Conservation (phyloP, 1,140 invertebrate genomes). For the Drosophila sechellia region DNA sequence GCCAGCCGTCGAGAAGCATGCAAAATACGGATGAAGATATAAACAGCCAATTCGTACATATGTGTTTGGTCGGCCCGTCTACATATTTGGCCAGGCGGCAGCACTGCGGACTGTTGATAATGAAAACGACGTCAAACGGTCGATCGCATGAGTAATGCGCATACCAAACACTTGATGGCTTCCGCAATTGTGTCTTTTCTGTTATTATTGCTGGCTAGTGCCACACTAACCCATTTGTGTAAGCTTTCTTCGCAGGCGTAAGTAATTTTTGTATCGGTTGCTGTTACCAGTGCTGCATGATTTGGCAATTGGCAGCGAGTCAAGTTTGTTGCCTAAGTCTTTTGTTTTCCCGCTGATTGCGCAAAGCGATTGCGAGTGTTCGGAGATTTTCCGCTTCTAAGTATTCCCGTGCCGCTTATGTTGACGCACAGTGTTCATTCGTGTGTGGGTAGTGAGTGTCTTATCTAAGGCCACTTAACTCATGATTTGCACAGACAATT, state of each 20-base stretch:
- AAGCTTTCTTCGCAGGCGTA: slow-evolving; percentile 37
- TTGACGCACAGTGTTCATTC: not conserved
- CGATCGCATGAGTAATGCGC: slow-evolving; percentile 60
- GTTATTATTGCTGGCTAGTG: slow-evolving; percentile 24
- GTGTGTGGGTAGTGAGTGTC: slow-evolving; percentile 43
- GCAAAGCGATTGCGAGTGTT: slow-evolving; percentile 50
- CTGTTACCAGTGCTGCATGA: slow-evolving; percentile 53
- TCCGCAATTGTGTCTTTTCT: slow-evolving; percentile 44
- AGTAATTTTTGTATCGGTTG: slow-evolving; percentile 31
- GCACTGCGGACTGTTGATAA: slow-evolving; percentile 57
- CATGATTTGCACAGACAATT: slow-evolving; percentile 42
- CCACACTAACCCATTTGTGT: slow-evolving; percentile 58
- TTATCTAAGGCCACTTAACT: slow-evolving; percentile 57
- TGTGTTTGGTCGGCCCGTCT: slow-evolving; percentile 7
- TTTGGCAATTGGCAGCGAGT: slow-evolving; percentile 73
- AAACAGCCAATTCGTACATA: not conserved
- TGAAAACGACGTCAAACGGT: slow-evolving; percentile 56
- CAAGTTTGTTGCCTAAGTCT: slow-evolving; percentile 79
- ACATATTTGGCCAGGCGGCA: slow-evolving; percentile 51
- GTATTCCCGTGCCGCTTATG: slow-evolving; percentile 10
- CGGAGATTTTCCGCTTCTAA: slow-evolving; percentile 6
- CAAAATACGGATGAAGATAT: slow-evolving; percentile 2
- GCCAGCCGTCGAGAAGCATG: slow-evolving; percentile 5
- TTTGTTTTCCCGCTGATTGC: slow-evolving; percentile 65
- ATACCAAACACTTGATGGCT: slow-evolving; percentile 56